Evolutionary conservation across 2,888 invertebrate species (phyloP).

Genomic region (Pycnomerus fuliginosus): DNA sequence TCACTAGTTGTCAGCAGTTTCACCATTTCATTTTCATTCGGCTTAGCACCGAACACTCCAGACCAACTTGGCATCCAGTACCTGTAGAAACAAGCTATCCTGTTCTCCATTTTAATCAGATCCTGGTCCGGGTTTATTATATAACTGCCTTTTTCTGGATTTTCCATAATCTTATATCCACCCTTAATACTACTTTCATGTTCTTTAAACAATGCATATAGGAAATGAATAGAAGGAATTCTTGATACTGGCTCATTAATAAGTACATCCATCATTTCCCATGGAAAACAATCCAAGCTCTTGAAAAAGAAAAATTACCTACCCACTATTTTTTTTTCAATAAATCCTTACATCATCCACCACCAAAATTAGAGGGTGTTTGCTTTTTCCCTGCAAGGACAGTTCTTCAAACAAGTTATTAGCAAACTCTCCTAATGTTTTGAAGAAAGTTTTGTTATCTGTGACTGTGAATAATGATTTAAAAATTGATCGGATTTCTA

Average conservation of each 20-base stretch:
- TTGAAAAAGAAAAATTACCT: conserved; percentile 44
- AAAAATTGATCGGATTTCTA: too few relatives aligned
- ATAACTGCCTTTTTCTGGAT: conserved; percentile 57
- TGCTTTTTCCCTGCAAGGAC: conserved; percentile 52
- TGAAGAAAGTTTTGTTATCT: conserved; percentile 51
- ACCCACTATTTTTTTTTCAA: neutral
- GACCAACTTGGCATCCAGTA: conserved; percentile 56
- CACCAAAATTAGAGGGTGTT: conserved; percentile 65
- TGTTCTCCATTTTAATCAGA: conserved; percentile 52
- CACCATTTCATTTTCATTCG: conserved; percentile 56
- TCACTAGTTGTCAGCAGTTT: conserved; percentile 56
- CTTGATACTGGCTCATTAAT: conserved; percentile 69
- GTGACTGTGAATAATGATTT: conserved; percentile 47
- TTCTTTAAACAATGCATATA: conserved; percentile 63
- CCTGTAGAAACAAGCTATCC: conserved; percentile 54
- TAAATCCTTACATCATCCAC: conserved; percentile 63
- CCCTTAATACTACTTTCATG: conserved; percentile 59
- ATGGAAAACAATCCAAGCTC: conserved; percentile 75
- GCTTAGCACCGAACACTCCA: conserved; percentile 53
- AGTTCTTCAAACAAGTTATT: conserved; percentile 52
- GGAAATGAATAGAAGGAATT: conserved; percentile 71
- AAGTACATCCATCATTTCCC: conserved; percentile 72
- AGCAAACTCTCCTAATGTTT: conserved; percentile 49
- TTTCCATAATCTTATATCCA: conserved; percentile 58
- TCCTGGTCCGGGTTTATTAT: conserved; percentile 69